Percentiles rank a stretch among this genome's conserved stretches.
Evolutionary conservation across 2,888 invertebrate species (phyloP).

Genomic region (Thereva unica): DNA sequence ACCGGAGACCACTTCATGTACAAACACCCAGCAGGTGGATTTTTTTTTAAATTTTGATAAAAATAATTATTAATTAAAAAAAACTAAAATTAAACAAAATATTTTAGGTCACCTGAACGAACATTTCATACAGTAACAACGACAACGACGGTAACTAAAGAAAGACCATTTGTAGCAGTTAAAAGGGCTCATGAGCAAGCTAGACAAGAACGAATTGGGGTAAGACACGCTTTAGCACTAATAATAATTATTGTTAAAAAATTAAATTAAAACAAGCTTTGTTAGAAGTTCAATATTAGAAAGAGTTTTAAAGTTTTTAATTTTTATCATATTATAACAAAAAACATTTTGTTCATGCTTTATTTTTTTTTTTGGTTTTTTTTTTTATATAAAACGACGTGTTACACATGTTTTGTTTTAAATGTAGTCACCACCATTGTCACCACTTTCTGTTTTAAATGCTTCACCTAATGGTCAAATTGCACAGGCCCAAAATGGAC

Average conservation of each 20-base stretch:
- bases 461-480: conserved; percentile 48
- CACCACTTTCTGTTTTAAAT: conserved; percentile 48
- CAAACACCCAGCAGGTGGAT: conserved; percentile 47
- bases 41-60: conserved; percentile 3
- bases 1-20: conserved; percentile 46
- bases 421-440: conserved; percentile 46
- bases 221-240: conserved; percentile 39
- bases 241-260: no score
- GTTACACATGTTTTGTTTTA: conserved; percentile 17
- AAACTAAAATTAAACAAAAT: neutral
- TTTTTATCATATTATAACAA: conserved; percentile 24
- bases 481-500: conserved; percentile 46
- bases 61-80: neutral
- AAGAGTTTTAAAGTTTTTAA: conserved; percentile 13
- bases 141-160: conserved; percentile 49
- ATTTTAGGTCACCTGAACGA: conserved; percentile 48
- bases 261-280: no score
- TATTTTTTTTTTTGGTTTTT: conserved; percentile 36
- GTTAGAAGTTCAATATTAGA: no score
- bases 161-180: conserved; percentile 68
- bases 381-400: conserved; percentile 34
- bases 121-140: conserved; percentile 56
- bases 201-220: conserved; percentile 44
- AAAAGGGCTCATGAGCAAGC: conserved; percentile 62
- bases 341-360: conserved; percentile 18